Evolutionary conservation across 2,888 invertebrate genomes (phyloP).

Genomic region (Acrocyrtus sp.): DNA sequence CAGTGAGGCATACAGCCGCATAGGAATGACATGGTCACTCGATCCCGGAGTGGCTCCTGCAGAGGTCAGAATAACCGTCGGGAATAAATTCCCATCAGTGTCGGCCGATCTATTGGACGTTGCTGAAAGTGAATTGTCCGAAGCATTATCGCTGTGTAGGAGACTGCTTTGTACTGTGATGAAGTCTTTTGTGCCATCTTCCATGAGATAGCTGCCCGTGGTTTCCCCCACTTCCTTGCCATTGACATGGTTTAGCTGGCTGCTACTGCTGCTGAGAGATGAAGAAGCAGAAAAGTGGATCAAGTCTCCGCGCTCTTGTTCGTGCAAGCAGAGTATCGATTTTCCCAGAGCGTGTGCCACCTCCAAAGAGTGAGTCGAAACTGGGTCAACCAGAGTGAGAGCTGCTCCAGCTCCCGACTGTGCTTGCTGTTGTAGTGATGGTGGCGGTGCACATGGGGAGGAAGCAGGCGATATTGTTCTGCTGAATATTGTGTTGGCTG

Average conservation of each 20-base stretch:
- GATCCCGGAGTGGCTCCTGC: conserved; percentile 6
- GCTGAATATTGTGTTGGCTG: conserved; percentile 31
- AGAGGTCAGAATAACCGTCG: conserved; percentile 37
- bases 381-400: conserved; percentile 53
- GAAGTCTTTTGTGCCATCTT: not conserved
- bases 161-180: conserved; percentile 6
- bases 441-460: not conserved
- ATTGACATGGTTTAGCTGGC: conserved; percentile 47
- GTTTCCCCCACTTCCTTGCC: conserved; percentile 34
- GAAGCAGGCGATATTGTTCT: not conserved
- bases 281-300: conserved; percentile 44
- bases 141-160: not conserved
- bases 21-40: conserved; percentile 27
- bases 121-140: not conserved
- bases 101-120: not conserved
- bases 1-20: conserved; percentile 44
- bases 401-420: conserved; percentile 26
- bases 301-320: conserved; percentile 47
- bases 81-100: conserved; percentile 43
- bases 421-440: no score
- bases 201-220: not conserved
- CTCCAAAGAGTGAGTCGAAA: conserved; percentile 42
- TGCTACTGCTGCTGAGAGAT: not conserved
- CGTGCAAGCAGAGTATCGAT: conserved; percentile 53
- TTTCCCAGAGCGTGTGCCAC: conserved; percentile 52